Evolutionary conservation across 2,797 vertebrate genomes (phyloP), one percentile per base, ranked within the genome.

Genomic region (Tragelaphus oryx): DNA sequence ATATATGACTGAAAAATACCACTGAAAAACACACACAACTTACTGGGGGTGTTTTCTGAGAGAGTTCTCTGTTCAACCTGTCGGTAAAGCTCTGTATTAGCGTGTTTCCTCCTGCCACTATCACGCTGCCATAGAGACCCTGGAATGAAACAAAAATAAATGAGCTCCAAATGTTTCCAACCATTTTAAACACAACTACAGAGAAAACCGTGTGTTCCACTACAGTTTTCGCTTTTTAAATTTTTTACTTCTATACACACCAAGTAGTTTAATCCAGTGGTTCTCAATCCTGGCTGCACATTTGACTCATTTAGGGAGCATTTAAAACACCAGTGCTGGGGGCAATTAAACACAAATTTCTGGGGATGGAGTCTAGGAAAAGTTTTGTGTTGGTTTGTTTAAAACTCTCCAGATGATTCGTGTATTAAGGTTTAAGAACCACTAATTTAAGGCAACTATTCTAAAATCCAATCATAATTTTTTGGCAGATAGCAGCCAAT

Each of bases 21-120:
- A 80, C 30, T 24, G 24, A 57, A 46, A 28, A 76, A 37, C 20
- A 52, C 74, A 28, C 50, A 55, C 20, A 81, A 98, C 99, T 99
- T 98, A 99, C 99, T 17, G 99, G 99, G 89, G 99, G 99, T 0
- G 99, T 99, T 98, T 99, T 99, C 98, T 99, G 99, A 87, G 99
- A 99, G 22, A 99, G 99, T 96, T 99, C 99, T 98, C 99, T 98
- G 97, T 99, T 99, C 97, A 99, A 97, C 75, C 99, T 98, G 97
- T 99, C 99, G 24, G 99, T 99, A 98, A 99, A 99, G 95, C 99
- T 99, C 98, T 99, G 99, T 95, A 99, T 99, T 81, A 99, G 98
- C 0, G 99, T 99, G 98, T 99, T 99, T 98, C 99, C 99, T 97
- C 99, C 99, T 0, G 99, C 99, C 96, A 99, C 99, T 95, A 99